Percentiles rank a stretch among this genome's conserved stretches.
These are phyloP conservation scores for Trissoscelio sp. DNA, from an alignment of 2,888 invertebrate species.

Conservation along the genomic window DNA sequence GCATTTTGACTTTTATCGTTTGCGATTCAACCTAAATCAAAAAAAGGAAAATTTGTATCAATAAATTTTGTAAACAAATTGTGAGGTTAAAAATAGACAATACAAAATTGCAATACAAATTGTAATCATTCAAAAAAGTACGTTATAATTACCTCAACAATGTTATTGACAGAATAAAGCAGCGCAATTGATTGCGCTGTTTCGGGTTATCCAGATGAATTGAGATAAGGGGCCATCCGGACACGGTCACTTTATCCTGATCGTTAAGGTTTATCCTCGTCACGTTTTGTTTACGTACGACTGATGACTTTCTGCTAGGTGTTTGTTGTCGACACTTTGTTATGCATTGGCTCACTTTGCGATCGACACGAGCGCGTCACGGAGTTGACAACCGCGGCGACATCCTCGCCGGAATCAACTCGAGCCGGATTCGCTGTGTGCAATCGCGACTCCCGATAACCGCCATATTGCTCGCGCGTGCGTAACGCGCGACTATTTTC, in stretches of 20 bases:
- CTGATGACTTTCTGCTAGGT: no score
- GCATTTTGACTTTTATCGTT: background rate
- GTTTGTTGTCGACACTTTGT: no score
- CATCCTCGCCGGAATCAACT: conserved; percentile 3
- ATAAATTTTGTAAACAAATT: no score
- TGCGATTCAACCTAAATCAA: no score
- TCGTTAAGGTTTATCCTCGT: background rate
- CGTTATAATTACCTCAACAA: conserved; percentile 25
- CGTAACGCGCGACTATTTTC: conserved; percentile 40
- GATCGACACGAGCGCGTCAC: conserved; percentile 8
- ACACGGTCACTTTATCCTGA: no score
- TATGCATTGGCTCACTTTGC: no score
- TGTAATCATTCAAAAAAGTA: background rate
- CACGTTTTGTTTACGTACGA: no score
- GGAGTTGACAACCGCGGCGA: conserved; percentile 5
- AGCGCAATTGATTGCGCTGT: background rate
- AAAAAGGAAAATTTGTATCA: no score
- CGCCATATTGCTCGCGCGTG: conserved; percentile 62
- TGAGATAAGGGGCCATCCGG: background rate
- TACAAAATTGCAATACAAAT: no score
- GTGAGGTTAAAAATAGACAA: no score
- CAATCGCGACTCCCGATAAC: conserved; percentile 55
- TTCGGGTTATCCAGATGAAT: background rate
- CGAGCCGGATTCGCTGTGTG: conserved; percentile 9
- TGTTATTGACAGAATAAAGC: conserved; percentile 2